A percentile compares a stretch with the other conserved stretches of the same genome.
Conservation (phyloP, 37 sponge, comb jelly and placozoan species). For the Spongilla lacustris region DNA sequence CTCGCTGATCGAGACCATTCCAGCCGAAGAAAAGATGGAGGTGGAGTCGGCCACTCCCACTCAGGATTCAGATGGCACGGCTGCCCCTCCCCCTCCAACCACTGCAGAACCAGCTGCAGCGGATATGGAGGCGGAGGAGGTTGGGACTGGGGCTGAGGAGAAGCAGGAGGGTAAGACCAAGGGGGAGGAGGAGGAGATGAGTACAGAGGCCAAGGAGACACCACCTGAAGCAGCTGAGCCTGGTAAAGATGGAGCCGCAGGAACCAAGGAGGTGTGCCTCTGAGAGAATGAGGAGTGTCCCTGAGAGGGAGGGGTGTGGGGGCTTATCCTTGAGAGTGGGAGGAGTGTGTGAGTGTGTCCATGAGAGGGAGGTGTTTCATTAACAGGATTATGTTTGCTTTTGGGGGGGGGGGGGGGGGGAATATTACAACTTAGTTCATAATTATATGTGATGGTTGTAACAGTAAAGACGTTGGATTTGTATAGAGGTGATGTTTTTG, state of each 20-base stretch:
- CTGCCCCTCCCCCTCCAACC: not conserved
- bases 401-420: not conserved
- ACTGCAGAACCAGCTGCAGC: not conserved
- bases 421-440: too few relatives aligned
- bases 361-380: too few relatives aligned
- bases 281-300: not conserved
- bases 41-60: constrained; percentile 4
- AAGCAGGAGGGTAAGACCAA: not conserved
- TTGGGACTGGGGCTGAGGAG: constrained; percentile 26
- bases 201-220: not conserved
- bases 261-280: not conserved
- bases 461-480: too few relatives aligned
- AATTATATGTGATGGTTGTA: too few relatives aligned
- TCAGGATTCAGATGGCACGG: not conserved
- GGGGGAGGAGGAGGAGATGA: constrained; percentile 29
- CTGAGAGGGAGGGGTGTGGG: not conserved
- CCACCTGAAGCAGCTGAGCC: too few relatives aligned
- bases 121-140: not conserved
- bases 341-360: too few relatives aligned
- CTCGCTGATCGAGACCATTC: constrained; percentile 69
- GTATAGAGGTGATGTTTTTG: too few relatives aligned
- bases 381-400: too few relatives aligned
- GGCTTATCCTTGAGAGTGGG: too few relatives aligned
- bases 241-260: not conserved
- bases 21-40: not conserved